Evolutionary conservation across 2,113 vertebrate genomes (phyloP).

Genomic region (Manacus vitellinus): DNA sequence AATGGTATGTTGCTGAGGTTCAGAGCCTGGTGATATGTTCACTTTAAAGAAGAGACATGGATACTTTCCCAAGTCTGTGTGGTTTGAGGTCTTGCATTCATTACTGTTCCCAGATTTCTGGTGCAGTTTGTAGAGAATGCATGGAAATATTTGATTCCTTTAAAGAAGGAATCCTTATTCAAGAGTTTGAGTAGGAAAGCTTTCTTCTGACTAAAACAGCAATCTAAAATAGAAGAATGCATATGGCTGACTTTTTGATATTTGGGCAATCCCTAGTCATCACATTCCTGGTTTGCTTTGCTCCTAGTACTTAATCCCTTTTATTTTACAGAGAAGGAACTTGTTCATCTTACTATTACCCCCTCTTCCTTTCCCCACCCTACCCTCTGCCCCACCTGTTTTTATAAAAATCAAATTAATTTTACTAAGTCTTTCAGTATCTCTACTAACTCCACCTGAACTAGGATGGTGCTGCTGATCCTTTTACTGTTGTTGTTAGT

Average conservation of each 20-base stretch:
- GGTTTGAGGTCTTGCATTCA: not conserved
- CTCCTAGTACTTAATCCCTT: not conserved
- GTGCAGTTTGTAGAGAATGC: not conserved
- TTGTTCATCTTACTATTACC: not conserved
- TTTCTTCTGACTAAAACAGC: not conserved
- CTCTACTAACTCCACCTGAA: not conserved
- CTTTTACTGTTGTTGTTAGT: not conserved
- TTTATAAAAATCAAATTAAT: not conserved
- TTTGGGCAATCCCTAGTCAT: not conserved
- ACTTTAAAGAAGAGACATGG: not conserved
- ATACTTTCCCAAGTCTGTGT: not conserved
- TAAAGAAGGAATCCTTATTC: not conserved
- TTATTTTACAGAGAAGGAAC: not conserved
- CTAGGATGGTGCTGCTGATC: not conserved
- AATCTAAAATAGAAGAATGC: not conserved
- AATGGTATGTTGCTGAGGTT: not conserved
- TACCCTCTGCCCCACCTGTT: rapidly evolving
- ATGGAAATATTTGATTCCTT: not conserved
- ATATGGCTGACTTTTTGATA: not conserved
- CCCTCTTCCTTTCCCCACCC: not conserved
- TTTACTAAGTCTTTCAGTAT: not conserved
- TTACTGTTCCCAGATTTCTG: not conserved
- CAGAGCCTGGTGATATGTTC: not conserved
- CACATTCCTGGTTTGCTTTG: not conserved
- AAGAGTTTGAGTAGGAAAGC: not conserved